Base-by-base conservation (phyloP, 2,888 invertebrate genomes). In the Anarsia innoxiella region DNA sequence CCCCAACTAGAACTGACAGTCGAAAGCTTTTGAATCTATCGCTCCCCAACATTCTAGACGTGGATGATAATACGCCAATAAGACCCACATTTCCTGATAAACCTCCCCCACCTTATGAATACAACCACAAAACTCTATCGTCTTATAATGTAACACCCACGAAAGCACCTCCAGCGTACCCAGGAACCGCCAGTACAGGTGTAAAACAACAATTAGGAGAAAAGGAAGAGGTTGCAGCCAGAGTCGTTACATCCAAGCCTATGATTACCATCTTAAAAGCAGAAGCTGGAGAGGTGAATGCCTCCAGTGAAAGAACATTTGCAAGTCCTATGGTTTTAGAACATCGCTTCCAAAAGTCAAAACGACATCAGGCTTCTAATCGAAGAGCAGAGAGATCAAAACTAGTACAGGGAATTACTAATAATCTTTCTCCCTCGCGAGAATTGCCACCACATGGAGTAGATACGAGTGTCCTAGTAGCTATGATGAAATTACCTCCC, bases 221-320 rank as follows among this genome's bases (percentile, higher is more conserved):
- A 14, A 80, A 80, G 45, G 91, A 91, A 68, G 92, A 93, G 76
- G 90, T 91, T 0, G 86, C 91, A 32, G 93, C 93, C 0, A 85
- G 93, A 45, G 91, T 93, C 47, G 92, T 93, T 23, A 92, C 92
- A 15, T 90, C 92, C 0, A 88, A 91, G 44, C 91, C 93, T 0
- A 91, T 92, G 69, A 91, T 91, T 37, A 92, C 89, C 60, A 90
- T 93, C 44, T 78, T 93, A 12, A 92, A 91, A 56, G 93, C 93
- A 6, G 92, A 93, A 63, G 89, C 92, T 0, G 91, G 90, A 37
- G 86, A 90, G 43, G 89, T 92, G 3, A 88, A 87, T 46, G 80
- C 88, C 3, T 88, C 87, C 37, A 88, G 90, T 31, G 88, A 89
- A 62, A 68, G 84, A 53, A 84, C 80, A 15, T 84, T 84, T 49